Evolutionary conservation across 2,797 vertebrate genomes (phyloP).

Genomic region (Coracias cyanogaster): DNA sequence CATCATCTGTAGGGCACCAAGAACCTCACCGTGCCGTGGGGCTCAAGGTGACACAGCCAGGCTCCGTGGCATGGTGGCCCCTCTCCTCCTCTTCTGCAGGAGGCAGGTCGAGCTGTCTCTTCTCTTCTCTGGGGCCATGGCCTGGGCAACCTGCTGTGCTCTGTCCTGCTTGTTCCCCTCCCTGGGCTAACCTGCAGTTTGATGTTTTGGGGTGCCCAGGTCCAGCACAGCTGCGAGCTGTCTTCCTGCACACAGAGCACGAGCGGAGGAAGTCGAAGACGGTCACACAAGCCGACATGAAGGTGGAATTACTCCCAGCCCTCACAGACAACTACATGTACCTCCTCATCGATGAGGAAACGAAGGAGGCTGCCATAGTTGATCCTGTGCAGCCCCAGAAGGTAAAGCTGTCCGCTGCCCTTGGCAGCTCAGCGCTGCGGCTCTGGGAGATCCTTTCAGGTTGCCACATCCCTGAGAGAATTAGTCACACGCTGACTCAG

Average conservation of each 20-base stretch:
- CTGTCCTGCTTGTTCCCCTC: background rate
- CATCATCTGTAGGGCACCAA: background rate
- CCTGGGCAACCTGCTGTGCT: background rate
- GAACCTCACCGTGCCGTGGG: background rate
- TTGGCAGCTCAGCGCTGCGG: fast-evolving
- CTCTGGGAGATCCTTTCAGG: background rate
- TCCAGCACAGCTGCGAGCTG: constrained; percentile 31
- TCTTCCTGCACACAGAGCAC: constrained; percentile 63
- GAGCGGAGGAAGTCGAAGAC: constrained; percentile 78
- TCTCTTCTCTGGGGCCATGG: background rate
- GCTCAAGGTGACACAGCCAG: background rate
- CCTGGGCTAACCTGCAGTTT: background rate
- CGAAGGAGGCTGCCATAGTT: constrained; percentile 91
- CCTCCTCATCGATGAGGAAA: constrained; percentile 91
- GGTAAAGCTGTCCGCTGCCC: constrained; percentile 65
- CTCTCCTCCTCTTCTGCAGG: background rate
- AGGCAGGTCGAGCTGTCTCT: background rate
- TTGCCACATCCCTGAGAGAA: background rate
- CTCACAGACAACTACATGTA: constrained; percentile 99
- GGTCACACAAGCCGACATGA: constrained; percentile 87
- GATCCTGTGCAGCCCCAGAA: constrained; percentile 95
- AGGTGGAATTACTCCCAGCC: constrained; percentile 91
- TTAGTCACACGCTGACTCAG: background rate
- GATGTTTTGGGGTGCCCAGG: constrained; percentile 60
- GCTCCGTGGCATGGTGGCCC: fast-evolving